A percentile compares a stretch with the other conserved stretches of the same genome.
Conservation (phyloP, 2,888 invertebrate species). For the Cheilosia scutellata region DNA sequence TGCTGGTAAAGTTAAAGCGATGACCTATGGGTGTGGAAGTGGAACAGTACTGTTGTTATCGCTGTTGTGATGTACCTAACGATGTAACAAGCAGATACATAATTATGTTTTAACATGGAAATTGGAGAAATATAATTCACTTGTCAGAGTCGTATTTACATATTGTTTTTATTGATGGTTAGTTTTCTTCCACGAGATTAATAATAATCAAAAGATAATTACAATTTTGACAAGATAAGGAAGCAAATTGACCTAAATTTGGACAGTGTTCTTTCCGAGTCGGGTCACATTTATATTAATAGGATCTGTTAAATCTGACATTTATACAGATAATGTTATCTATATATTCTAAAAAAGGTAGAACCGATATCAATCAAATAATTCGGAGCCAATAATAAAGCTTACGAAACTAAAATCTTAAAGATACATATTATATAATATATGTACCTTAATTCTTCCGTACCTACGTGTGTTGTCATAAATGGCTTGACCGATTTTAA, state of each 20-base stretch:
- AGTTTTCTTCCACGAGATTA: conserved; percentile 10
- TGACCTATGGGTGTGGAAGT: conserved; percentile 55
- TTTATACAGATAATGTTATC: no score
- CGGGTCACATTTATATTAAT: neutral
- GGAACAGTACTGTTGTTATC: conserved; percentile 41
- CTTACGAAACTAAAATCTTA: no score
- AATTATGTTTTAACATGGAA: neutral
- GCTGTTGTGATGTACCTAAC: conserved; percentile 33
- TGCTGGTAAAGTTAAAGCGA: conserved; percentile 38
- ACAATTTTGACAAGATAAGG: conserved; percentile 42
- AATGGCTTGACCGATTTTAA: no score
- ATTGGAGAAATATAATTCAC: conserved; percentile 21
- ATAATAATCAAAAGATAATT: conserved; percentile 31
- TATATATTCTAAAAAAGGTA: no score
- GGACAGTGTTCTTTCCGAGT: neutral
- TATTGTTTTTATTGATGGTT: conserved; percentile 19
- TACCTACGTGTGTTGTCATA: no score
- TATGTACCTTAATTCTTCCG: no score
- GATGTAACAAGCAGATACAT: conserved; percentile 1
- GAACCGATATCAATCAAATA: no score
- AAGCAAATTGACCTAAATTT: conserved; percentile 47
- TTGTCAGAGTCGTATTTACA: neutral
- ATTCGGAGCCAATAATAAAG: no score
- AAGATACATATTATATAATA: no score
- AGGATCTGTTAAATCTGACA: no score